phyloP scores from a whole-genome alignment of 2,797 vertebrate species.

The Pipistrellus nathusii region DNA sequence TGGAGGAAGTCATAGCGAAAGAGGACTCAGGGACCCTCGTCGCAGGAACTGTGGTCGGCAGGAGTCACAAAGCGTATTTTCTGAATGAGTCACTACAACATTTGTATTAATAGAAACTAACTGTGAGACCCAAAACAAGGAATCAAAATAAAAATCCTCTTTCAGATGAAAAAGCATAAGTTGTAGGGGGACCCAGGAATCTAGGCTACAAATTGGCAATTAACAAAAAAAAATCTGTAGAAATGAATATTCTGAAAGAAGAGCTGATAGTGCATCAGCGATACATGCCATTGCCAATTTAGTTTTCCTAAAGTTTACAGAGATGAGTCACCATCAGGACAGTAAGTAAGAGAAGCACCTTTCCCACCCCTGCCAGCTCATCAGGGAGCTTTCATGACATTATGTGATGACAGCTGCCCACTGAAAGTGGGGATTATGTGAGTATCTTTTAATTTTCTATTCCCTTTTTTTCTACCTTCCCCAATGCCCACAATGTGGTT shows the following conservation, averaged over 20 bases:
- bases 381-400: neutral
- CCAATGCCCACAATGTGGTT: neutral
- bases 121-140: neutral
- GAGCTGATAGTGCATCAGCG: neutral
- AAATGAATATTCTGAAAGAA: neutral
- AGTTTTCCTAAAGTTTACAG: neutral
- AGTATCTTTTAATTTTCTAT: neutral
- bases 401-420: neutral
- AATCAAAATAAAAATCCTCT: conserved; percentile 16
- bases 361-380: neutral
- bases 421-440: neutral
- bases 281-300: neutral
- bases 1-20: neutral
- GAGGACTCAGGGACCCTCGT: neutral
- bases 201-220: neutral
- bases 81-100: neutral
- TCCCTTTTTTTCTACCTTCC: neutral
- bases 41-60: neutral
- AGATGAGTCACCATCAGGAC: neutral
- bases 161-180: conserved; percentile 13
- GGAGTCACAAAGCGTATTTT: neutral
- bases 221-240: conserved; percentile 28
- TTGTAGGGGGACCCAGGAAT: neutral
- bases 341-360: neutral
- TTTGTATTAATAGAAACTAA: conserved; percentile 20